Base-by-base conservation (phyloP, 2,113 vertebrate species). In the Dasyprocta punctata region DNA sequence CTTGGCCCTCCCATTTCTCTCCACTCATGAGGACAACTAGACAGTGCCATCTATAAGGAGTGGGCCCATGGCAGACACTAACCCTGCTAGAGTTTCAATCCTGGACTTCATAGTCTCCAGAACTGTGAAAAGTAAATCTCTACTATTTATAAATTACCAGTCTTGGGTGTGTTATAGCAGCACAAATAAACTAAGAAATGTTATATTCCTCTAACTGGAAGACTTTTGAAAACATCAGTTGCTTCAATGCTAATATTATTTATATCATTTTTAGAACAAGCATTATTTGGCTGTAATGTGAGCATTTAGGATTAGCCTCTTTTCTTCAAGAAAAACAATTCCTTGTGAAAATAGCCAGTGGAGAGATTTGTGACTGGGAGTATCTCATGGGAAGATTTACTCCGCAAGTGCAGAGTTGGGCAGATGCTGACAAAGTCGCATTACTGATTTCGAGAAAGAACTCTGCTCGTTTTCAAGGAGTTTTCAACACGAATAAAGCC, bases 371-470 rank as follows among this genome's bases (percentile, higher is more conserved):
- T 75, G 73, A 13, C 61, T 54, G 52, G 54, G 26, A 26, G 26
- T 60, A 80, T 94, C 94, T 94, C 77, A 0, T 65, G 92, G 93
- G 87, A 95, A 94, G 94, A 84, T 96, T 91, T 90, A 91, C 52
- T 93, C 56, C 84, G 83, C 78, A 93, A 96, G 86, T 87, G 95
- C 95, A 96, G 93, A 83, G 77, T 92, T 92, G 86, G 38, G 83
- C 56, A 95, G 67, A 94, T 90, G 86, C 89, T 97, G 86, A 94
- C 88, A 94, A 96, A 97, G 69, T 94, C 86, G 91, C 92, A 90
- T 38, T 84, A 67, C 65, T 89, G 81, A 82, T 85, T 95, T 88
- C 22, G 86, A 95, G 41, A 71, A 97, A 95, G 47, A 67, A 89
- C 52, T 81, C 26, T 56, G 73, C 65, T 95, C 67, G 28, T 60